Evolutionary conservation across 2,888 invertebrate species (phyloP), one percentile per base, ranked within the genome.

Genomic region (Pollenia griseotomentosa): DNA sequence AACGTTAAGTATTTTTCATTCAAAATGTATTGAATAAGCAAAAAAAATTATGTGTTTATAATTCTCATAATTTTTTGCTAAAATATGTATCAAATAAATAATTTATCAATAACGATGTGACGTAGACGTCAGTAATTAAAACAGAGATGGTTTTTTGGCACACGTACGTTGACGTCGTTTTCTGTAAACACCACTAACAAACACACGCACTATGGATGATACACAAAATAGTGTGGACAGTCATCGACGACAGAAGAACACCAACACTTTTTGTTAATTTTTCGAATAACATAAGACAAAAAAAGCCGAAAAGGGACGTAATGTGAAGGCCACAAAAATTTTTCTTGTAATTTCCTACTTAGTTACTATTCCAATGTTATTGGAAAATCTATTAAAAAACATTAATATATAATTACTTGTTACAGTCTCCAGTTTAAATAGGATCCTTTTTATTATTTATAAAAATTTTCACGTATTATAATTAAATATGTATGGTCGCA

Each of bases 231-330:
- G 77, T 66, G 71, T 74, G 75, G 55, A 81, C 68, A 84, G 66
- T 87, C 84, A 84, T 78, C 23, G 23, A 77, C 73, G 57, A 70
- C 23, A 59, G 74, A 66, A 77, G 74, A 86, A 83, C 77, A 84
- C 71, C 63, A 86, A 74, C 71, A 55, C 48, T 77, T 78, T 73
- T n/a, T 23, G 2, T 68, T 57, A 51, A 66, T 40, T 48, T 75
- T 74, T 66, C 33, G 11, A 77, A 65, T 14, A 75, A 55, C 48
- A 53, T 61, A 0, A 68, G 46, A 57, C 16, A 48, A 78, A 86
- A 85, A 77, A 81, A 66, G 84, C 84, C 84, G 84, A 87, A 84
- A 84, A 74, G 75, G 78, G 16, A 82, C 81, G 57, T 82, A 61
- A 77, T 78, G 66, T 74, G 87, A 84, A 87, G 81, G 78, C 84